Conservation (phyloP, 2,888 invertebrate species). For the Habroteleia sp. region DNA sequence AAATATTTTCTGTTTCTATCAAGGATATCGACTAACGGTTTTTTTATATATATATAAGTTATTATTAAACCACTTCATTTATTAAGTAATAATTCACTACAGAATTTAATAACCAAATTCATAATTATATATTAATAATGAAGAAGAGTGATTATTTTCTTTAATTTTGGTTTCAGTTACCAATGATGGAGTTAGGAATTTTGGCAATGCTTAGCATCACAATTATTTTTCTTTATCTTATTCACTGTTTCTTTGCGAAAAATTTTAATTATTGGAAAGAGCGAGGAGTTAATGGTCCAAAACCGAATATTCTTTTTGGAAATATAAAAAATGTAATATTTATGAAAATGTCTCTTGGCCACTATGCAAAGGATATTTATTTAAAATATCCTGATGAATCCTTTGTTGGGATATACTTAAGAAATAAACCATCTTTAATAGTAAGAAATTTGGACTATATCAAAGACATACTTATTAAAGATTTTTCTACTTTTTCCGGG, state of each 20-base stretch:
- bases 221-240: no score
- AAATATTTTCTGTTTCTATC: no score
- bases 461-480: conserved; percentile 27
- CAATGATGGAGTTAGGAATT: neutral
- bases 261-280: conserved; percentile 74
- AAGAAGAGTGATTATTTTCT: no score
- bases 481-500: conserved; percentile 2
- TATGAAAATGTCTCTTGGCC: neutral
- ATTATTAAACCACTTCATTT: no score
- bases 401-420: conserved; percentile 65
- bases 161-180: neutral
- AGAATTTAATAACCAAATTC: no score
- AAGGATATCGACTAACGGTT: no score
- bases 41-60: no score
- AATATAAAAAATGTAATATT: conserved; percentile 77
- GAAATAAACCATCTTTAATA: conserved; percentile 64
- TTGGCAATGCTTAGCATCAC: neutral
- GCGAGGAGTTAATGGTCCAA: conserved; percentile 75
- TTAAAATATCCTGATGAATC: conserved; percentile 42
- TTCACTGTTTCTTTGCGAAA: neutral
- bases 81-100: no score
- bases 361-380: conserved; percentile 27
- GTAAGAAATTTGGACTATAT: conserved; percentile 66
- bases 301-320: conserved; percentile 79
- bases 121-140: no score